A percentile compares a stretch with the other conserved stretches of the same genome.
phyloP scores from a whole-genome alignment of 2,113 vertebrate species.

The Herpetotheres cachinnans region DNA sequence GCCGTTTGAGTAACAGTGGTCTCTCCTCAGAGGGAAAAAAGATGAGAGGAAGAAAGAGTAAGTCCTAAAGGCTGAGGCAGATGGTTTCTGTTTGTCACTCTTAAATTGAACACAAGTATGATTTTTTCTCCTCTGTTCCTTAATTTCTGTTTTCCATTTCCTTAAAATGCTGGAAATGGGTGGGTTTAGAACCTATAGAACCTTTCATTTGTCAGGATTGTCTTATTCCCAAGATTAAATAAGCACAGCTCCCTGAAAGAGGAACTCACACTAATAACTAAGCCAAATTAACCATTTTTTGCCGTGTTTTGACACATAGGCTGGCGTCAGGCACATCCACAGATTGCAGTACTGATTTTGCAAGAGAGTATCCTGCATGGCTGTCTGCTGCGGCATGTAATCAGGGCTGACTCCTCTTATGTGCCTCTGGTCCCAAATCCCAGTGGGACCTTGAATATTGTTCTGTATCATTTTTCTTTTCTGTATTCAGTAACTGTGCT shows the following conservation, averaged over 20 bases:
- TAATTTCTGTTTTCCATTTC: background rate
- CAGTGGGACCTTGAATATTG: background rate
- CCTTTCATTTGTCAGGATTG: background rate
- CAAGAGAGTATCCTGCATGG: background rate
- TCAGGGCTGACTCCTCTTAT: background rate
- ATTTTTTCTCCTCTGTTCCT: background rate
- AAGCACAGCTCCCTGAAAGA: rapidly evolving
- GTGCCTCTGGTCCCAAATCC: background rate
- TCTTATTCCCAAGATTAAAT: background rate
- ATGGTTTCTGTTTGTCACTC: background rate
- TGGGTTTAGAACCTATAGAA: background rate
- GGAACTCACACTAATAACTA: background rate
- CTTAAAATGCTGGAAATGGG: background rate
- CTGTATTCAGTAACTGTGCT: background rate
- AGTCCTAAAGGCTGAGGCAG: background rate
- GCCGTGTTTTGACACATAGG: background rate
- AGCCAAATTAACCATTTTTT: background rate
- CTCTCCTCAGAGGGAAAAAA: background rate
- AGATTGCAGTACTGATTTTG: background rate
- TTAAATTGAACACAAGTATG: background rate
- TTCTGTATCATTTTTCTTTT: background rate
- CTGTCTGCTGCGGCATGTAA: background rate
- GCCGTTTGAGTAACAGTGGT: background rate
- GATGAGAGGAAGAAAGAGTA: background rate
- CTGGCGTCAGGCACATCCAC: background rate